phyloP scores from a whole-genome alignment of 1,140 invertebrate genomes.

The Stegodyphus mimosarum region DNA sequence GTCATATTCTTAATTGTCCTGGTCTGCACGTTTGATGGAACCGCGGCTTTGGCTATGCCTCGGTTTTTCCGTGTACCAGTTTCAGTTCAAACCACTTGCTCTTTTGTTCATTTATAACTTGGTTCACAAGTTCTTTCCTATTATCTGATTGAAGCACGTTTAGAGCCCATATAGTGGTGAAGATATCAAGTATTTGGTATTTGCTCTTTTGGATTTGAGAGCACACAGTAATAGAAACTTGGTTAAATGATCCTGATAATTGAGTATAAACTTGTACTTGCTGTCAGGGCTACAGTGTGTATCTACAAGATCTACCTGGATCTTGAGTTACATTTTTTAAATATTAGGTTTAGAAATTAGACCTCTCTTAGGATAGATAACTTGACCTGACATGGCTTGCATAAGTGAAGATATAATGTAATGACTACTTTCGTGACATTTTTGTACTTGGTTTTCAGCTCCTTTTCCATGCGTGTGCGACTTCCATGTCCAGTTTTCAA shows the following conservation, averaged over 20 bases:
- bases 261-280: constrained; percentile 40
- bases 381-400: constrained; percentile 50
- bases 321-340: constrained; percentile 46
- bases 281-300: constrained; percentile 23
- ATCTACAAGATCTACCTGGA: constrained; percentile 42
- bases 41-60: constrained; percentile 22
- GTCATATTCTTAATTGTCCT: constrained; percentile 34
- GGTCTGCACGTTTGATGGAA: constrained; percentile 22
- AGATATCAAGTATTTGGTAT: constrained; percentile 27
- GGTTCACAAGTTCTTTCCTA: constrained; percentile 25
- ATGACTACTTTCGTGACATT: constrained; percentile 25
- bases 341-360: constrained; percentile 48
- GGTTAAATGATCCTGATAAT: constrained; percentile 44
- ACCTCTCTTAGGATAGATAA: constrained; percentile 40
- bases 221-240: constrained; percentile 28
- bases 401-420: constrained; percentile 48
- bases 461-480: constrained; percentile 35
- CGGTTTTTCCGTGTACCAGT: constrained; percentile 31
- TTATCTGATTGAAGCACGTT: constrained; percentile 16
- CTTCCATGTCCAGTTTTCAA: constrained; percentile 41
- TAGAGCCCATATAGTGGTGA: constrained; percentile 17
- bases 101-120: constrained; percentile 10
- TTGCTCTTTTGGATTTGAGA: constrained; percentile 35
- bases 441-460: constrained; percentile 46
- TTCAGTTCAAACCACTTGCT: constrained; percentile 23